Base-by-base conservation (phyloP, 2,113 vertebrate species). In the Petroica traversi region DNA sequence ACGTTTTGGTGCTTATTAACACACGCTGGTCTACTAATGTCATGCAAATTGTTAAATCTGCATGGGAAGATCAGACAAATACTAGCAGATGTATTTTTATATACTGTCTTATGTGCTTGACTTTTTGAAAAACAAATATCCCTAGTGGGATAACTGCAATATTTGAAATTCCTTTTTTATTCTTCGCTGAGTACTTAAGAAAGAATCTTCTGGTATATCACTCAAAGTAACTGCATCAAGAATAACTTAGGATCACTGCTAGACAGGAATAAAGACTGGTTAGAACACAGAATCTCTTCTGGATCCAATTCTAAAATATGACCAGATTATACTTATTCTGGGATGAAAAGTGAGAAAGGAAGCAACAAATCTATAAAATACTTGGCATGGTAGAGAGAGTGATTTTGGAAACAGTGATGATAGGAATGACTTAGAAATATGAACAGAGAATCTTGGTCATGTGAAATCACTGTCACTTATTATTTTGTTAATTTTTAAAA, bases 11-110 rank as follows among this genome's bases (percentile, higher is more conserved):
- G 29, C 71, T 76, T 73, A 69, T 92, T 85, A 92, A 31, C 41
- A 86, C 51, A 40, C 0, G 1, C 67, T 69, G 72, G 14, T 61
- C 85, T 88, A 14, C 79, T 88, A 69, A 93, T 92, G 79, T 62
- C 23, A 89, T 92, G 77, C 87, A 91, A 61, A 88, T 85, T 76
- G 40, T 91, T 78, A 76, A 46, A 76, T 62, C 64, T 94, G 71
- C 1, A 0, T 77, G 92, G 74, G 74, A 66, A 92, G 81, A 82
- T 76, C 33, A 84, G 43, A 82, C 29, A 89, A 85, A 92, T 58
- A 62, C 38, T 18, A 77, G 45, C 66, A 95, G 78, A 75, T 92
- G 67, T n/a, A 31, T 51, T 93, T 95, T 95, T 74, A 85, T 79
- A 40, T 31, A 43, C 57, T 92, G 67, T 14, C 33, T 45, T 88